Evolutionary conservation across 2,888 invertebrate species (phyloP).

Genomic region (Orgyia antiqua): DNA sequence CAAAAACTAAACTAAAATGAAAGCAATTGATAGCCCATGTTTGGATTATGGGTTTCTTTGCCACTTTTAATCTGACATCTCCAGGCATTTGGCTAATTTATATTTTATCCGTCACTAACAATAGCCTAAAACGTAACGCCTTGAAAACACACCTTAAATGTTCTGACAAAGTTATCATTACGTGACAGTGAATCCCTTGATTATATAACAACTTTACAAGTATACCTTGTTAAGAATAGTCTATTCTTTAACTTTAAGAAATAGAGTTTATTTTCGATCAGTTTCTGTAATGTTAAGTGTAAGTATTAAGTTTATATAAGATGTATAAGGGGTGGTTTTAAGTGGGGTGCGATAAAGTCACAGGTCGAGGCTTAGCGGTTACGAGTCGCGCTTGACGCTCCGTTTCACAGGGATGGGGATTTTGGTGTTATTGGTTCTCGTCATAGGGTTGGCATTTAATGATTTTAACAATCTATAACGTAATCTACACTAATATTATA

Average conservation of each 20-base stretch:
- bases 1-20: no score
- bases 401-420: constrained; percentile 64
- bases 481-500: no score
- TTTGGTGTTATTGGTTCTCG: constrained; percentile 50
- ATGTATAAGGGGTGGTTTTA: constrained; percentile 33
- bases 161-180: constrained; percentile 43
- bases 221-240: not conserved
- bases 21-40: no score
- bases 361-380: constrained; percentile 71
- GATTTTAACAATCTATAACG: no score
- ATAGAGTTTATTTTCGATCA: constrained; percentile 13
- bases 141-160: constrained; percentile 27
- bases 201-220: constrained; percentile 27
- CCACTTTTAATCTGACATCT: no score
- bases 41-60: no score
- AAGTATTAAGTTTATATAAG: constrained; percentile 14
- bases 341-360: constrained; percentile 60
- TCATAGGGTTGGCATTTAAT: constrained; percentile 52
- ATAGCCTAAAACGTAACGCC: constrained; percentile 24
- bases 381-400: constrained; percentile 69
- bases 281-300: constrained; percentile 30
- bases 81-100: no score
- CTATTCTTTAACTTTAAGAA: rapidly evolving
- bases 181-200: constrained; percentile 47
- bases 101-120: no score